Conservation (phyloP, 1,140 invertebrate species). For the Drosophila tropicalis region DNA sequence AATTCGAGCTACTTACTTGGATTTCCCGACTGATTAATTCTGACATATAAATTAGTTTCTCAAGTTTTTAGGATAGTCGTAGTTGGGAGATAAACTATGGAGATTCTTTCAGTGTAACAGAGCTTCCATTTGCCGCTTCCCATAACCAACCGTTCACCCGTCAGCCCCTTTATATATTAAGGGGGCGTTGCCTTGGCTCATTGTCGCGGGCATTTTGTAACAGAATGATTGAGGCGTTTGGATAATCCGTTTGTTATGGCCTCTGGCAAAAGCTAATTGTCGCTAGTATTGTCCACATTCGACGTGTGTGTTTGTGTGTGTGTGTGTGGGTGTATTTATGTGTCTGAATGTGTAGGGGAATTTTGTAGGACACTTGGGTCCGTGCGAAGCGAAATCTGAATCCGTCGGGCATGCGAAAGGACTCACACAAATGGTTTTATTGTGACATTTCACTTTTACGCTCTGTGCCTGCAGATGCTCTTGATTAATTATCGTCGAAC, state of each 20-base stretch:
- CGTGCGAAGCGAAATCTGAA: conserved; percentile 4
- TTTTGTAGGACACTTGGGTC: conserved; percentile 7
- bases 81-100: too few relatives aligned
- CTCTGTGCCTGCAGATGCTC: conserved; percentile 64
- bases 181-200: conserved; percentile 8
- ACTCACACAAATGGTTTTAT: conserved; percentile 63
- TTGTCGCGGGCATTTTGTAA: conserved; percentile 30
- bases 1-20: too few relatives aligned
- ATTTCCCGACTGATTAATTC: too few relatives aligned
- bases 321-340: conserved; percentile 7
- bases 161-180: neutral
- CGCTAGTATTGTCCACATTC: conserved; percentile 31
- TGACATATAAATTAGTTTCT: neutral
- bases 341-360: conserved; percentile 8
- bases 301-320: neutral
- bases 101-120: conserved; percentile 1
- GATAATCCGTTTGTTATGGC: conserved; percentile 66
- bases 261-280: conserved; percentile 65
- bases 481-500: conserved; percentile 63
- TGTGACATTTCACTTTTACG: conserved; percentile 71
- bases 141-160: neutral
- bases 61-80: neutral
- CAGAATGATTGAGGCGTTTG: conserved; percentile 65
- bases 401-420: conserved; percentile 28
- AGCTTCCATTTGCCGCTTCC: neutral